phyloP scores from a whole-genome alignment of 2,113 vertebrate genomes.

The Nyctibius bracteatus region DNA sequence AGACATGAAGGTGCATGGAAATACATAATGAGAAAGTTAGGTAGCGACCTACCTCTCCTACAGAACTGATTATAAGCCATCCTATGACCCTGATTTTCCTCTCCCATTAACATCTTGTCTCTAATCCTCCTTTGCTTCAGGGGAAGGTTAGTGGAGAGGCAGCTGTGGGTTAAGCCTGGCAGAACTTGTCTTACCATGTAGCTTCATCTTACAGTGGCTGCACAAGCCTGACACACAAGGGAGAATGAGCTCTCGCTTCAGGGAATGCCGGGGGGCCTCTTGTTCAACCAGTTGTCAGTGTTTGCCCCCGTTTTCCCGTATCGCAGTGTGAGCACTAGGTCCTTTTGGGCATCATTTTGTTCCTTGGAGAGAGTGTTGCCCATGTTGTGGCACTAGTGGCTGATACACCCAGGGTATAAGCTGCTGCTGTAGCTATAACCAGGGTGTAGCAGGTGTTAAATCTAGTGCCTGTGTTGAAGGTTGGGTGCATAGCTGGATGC shows the following conservation, averaged over 20 bases:
- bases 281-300: background rate
- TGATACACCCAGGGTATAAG: background rate
- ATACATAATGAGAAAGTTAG: background rate
- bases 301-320: background rate
- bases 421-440: background rate
- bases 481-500: background rate
- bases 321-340: background rate
- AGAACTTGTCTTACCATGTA: background rate
- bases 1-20: background rate
- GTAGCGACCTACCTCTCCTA: background rate
- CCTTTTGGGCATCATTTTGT: background rate
- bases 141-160: background rate
- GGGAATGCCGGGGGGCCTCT: background rate
- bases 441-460: background rate
- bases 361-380: background rate
- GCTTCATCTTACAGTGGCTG: background rate
- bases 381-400: background rate
- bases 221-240: background rate
- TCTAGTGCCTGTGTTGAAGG: background rate
- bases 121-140: background rate
- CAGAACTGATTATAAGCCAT: background rate
- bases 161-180: background rate
- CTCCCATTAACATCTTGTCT: background rate
- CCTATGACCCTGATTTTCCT: background rate
- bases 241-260: background rate